Percentiles rank a stretch among this genome's conserved stretches.
Evolutionary conservation across 92 coral and sea anemone species (phyloP).

Genomic region (Bergia sp.): DNA sequence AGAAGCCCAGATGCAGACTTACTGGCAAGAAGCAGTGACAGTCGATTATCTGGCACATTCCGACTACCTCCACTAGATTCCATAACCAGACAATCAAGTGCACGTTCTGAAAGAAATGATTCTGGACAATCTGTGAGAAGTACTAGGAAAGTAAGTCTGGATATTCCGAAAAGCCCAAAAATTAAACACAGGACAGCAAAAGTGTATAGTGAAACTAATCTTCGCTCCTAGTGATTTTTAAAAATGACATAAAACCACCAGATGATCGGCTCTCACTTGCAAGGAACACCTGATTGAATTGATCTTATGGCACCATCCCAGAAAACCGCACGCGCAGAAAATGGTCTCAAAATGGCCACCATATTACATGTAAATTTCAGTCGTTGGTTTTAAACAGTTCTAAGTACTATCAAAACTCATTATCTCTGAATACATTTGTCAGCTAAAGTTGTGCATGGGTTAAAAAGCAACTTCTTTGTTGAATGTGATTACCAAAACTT

Average conservation of each 20-base stretch:
- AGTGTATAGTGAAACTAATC: conserved; percentile 30
- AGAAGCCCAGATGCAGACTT: neutral
- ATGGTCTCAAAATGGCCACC: too few relatives aligned
- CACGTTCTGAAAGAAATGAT: conserved; percentile 50
- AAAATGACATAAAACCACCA: neutral
- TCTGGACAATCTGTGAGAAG: conserved; percentile 83
- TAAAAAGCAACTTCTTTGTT: too few relatives aligned
- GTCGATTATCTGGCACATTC: conserved; percentile 38
- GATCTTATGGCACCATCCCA: too few relatives aligned
- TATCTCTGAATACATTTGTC: too few relatives aligned
- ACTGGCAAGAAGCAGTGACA: conserved; percentile 1
- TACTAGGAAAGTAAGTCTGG: conserved; percentile 79
- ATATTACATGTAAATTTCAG: too few relatives aligned
- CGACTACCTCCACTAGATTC: conserved; percentile 61
- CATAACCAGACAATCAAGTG: neutral
- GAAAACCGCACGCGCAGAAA: too few relatives aligned
- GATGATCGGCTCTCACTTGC: too few relatives aligned
- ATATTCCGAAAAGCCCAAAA: conserved; percentile 64
- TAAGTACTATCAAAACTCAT: too few relatives aligned
- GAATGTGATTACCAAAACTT: too few relatives aligned
- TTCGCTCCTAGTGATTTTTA: neutral
- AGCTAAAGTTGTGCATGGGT: too few relatives aligned
- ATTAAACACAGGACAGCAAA: conserved; percentile 43
- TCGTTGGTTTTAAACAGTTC: too few relatives aligned
- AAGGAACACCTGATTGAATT: too few relatives aligned